Evolutionary conservation across 37 sponge, comb jelly and placozoan species (phyloP).

Genomic region (Cladorhizidae sp.): DNA sequence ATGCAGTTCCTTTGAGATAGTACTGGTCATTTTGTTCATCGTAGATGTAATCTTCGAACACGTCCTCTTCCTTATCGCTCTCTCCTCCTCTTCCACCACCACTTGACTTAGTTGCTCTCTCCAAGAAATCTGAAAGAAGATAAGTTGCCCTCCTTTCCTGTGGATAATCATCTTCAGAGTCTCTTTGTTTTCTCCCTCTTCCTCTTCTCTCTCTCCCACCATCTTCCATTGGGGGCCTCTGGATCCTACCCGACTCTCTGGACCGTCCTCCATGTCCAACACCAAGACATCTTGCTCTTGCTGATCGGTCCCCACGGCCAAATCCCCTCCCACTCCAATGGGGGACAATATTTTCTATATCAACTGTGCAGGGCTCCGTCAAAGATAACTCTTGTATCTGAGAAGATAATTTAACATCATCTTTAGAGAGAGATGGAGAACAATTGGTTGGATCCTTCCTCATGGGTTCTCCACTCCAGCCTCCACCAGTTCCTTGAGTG

Average conservation of each 20-base stretch:
- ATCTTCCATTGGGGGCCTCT: background rate
- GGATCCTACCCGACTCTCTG: too few relatives aligned
- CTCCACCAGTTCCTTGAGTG: background rate
- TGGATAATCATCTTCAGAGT: constrained; percentile 11
- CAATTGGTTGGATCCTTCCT: background rate
- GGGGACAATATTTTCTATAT: background rate
- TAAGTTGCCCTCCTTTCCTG: background rate
- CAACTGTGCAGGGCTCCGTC: too few relatives aligned
- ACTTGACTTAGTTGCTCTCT: background rate
- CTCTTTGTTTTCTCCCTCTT: constrained; percentile 25
- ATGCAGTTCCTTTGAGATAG: background rate
- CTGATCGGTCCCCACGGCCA: background rate
- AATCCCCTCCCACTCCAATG: background rate
- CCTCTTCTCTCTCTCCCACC: background rate
- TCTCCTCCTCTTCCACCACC: background rate
- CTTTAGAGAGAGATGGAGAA: too few relatives aligned
- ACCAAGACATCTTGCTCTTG: too few relatives aligned
- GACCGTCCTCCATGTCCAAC: too few relatives aligned
- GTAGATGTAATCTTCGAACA: background rate
- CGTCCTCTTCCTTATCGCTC: background rate
- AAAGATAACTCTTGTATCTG: too few relatives aligned
- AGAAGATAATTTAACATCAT: too few relatives aligned
- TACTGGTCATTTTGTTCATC: background rate
- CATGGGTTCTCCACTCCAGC: background rate
- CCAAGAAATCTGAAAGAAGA: constrained; percentile 4